phyloP scores from a whole-genome alignment of 2,113 vertebrate species.

The Accipiter virgatus region DNA sequence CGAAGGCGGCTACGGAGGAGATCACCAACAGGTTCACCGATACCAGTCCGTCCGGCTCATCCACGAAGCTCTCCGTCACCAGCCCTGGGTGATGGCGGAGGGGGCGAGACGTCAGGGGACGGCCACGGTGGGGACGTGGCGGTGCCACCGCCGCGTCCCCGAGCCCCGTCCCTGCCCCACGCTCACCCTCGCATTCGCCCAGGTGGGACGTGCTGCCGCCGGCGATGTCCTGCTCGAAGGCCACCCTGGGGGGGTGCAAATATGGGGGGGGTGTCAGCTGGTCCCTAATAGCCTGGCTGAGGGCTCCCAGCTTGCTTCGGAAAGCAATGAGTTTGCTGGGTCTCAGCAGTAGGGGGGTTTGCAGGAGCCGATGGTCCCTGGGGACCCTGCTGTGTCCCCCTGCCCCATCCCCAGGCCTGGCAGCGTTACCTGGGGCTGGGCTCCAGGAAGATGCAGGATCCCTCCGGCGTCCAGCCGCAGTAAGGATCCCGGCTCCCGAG shows the following conservation, averaged over 20 bases:
- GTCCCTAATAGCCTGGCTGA: not conserved
- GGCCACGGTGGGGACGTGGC: rapidly evolving
- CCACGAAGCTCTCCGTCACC: constrained; percentile 87
- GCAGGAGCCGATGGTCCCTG: not conserved
- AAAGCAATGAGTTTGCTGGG: not conserved
- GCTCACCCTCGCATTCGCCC: constrained; percentile 93
- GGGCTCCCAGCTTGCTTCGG: not conserved
- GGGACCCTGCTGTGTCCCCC: rapidly evolving
- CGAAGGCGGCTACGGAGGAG: constrained; percentile 91
- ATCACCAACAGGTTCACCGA: constrained; percentile 93
- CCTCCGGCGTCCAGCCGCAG: constrained; percentile 90
- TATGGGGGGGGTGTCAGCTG: not conserved
- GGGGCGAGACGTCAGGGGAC: not conserved
- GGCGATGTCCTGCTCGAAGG: constrained; percentile 90
- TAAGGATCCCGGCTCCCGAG: constrained; percentile 92
- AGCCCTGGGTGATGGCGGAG: constrained; percentile 74
- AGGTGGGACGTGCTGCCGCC: constrained; percentile 88
- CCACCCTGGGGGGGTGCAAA: constrained; percentile 65
- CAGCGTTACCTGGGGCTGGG: constrained; percentile 83
- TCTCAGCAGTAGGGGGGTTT: rapidly evolving
- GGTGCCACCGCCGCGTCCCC: rapidly evolving
- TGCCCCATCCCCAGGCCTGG: rapidly evolving
- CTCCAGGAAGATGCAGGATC: constrained; percentile 88
- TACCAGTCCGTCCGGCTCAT: constrained; percentile 89
- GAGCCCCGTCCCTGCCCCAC: not conserved